Percentiles rank a stretch among this genome's conserved stretches.
Evolutionary conservation across 2,888 invertebrate species (phyloP).

Genomic region (Gonocerus acuteangulatus): DNA sequence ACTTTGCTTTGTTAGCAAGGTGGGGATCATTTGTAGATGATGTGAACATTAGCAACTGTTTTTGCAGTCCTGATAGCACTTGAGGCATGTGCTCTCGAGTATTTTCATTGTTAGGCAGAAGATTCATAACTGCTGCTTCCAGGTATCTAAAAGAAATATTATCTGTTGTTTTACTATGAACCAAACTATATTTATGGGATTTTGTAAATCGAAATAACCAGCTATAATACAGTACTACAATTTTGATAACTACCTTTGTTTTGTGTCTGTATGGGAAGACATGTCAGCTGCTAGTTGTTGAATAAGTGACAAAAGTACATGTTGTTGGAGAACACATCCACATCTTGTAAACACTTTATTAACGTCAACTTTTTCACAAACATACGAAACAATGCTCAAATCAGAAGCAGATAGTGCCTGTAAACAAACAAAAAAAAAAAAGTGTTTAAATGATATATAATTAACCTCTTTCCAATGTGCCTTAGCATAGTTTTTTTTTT

Average conservation of each 20-base stretch:
- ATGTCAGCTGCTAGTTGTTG: slow-evolving; percentile 90
- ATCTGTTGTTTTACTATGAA: not conserved
- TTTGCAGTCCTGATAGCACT: slow-evolving; percentile 66
- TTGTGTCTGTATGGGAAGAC: slow-evolving; percentile 71
- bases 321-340: slow-evolving; percentile 70
- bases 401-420: slow-evolving; percentile 84
- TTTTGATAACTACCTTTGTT: slow-evolving; percentile 72
- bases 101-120: slow-evolving; percentile 67
- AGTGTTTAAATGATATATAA: too few species aligned
- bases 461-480: too few species aligned
- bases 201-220: too few species aligned
- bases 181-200: too few species aligned
- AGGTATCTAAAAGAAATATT: slow-evolving; percentile 56
- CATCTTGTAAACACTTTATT: slow-evolving; percentile 58
- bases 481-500: too few species aligned
- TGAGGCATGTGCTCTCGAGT: slow-evolving; percentile 75
- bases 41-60: slow-evolving; percentile 53
- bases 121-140: slow-evolving; percentile 75
- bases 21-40: slow-evolving; percentile 46
- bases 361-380: slow-evolving; percentile 78
- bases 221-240: too few species aligned
- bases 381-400: slow-evolving; percentile 73
- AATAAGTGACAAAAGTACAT: slow-evolving; percentile 83
- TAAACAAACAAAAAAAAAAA: slow-evolving; percentile 13
- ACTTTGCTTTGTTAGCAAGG: slow-evolving; percentile 41